phyloP scores from a whole-genome alignment of 2,113 vertebrate species.

The Chaetops frenatus region DNA sequence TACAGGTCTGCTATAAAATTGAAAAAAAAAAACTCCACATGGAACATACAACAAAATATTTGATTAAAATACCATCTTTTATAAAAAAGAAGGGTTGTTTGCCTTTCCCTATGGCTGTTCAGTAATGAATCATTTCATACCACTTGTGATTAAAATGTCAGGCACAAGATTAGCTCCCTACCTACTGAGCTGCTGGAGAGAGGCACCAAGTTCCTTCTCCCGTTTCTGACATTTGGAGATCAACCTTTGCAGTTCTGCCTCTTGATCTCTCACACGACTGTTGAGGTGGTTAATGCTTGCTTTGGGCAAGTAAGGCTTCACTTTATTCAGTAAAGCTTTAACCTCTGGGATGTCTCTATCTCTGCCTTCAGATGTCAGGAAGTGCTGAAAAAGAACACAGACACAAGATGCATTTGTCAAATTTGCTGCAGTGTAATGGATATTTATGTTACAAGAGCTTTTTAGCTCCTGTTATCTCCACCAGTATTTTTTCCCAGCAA shows the following conservation, averaged over 20 bases:
- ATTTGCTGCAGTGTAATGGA: not conserved
- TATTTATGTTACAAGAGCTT: not conserved
- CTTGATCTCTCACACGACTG: conserved; percentile 79
- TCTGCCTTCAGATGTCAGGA: conserved; percentile 78
- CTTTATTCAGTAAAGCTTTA: conserved; percentile 70
- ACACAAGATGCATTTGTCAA: not conserved
- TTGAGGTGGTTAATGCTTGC: conserved; percentile 71
- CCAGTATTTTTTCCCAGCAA: not conserved
- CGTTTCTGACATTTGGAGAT: conserved; percentile 73
- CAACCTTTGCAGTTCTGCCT: conserved; percentile 75
- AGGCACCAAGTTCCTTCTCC: conserved; percentile 70
- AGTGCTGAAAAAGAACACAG: conserved; percentile 71
- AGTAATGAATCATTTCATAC: not conserved
- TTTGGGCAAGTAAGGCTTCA: conserved; percentile 72
- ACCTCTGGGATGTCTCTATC: conserved; percentile 77
- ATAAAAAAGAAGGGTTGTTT: not conserved
- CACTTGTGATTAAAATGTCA: not conserved
- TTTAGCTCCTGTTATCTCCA: not conserved
- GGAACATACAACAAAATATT: not conserved
- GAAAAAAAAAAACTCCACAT: not conserved
- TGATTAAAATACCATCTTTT: not conserved
- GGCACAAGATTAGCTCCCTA: conserved; percentile 30
- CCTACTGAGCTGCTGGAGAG: conserved; percentile 75
- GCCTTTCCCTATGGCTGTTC: not conserved
- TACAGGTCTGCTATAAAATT: not conserved